Percentiles rank a stretch among this genome's conserved stretches.
These are phyloP conservation scores for Eilema griseolum DNA, from an alignment of 2,888 invertebrate genomes.

Conservation along the genomic window DNA sequence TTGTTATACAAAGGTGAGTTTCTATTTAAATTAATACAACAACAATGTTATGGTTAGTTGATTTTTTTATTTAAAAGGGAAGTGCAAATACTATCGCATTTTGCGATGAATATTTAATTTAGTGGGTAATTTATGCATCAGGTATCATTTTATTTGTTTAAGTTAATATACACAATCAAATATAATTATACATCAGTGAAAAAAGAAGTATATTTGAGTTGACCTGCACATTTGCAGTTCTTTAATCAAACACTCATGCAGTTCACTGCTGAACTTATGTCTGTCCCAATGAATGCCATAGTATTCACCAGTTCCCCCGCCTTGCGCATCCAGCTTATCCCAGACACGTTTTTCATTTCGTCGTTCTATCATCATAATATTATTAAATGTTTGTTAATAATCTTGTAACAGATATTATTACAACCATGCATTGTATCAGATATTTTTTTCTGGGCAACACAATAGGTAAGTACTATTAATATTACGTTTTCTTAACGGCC, in stretches of 20 bases:
- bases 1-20: slow-evolving; percentile 12
- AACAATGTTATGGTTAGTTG: neutral
- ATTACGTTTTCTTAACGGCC: neutral
- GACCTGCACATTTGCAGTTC: too few relatives aligned
- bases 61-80: neutral
- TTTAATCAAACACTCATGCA: too few relatives aligned
- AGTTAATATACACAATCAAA: too few relatives aligned
- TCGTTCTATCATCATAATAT: neutral
- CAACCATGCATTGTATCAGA: too few relatives aligned
- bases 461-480: neutral
- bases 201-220: neutral
- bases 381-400: neutral
- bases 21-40: neutral
- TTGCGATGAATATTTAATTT: neutral
- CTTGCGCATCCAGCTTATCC: too few relatives aligned
- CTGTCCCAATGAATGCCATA: too few relatives aligned
- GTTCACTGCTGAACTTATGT: too few relatives aligned
- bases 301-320: too few relatives aligned
- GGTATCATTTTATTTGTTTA: too few relatives aligned
- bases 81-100: neutral
- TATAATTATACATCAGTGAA: neutral
- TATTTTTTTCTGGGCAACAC: neutral
- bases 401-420: neutral
- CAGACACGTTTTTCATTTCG: too few relatives aligned
- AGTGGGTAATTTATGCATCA: neutral